Base-by-base conservation (phyloP, 1,140 invertebrate species). In the Microvelia longipes region DNA sequence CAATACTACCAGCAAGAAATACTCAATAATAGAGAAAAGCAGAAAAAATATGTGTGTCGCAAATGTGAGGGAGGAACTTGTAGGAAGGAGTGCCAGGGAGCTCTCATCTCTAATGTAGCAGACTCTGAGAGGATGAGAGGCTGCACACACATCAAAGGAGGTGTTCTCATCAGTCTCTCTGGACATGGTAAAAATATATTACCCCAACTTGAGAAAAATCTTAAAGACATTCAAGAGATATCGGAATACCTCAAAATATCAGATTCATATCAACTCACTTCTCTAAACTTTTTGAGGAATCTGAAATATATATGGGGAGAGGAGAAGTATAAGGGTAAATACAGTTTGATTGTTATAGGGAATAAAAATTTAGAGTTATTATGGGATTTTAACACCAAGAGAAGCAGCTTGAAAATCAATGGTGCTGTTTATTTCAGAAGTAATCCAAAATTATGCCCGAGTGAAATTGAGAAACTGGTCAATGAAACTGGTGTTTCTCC, bases 341-440 rank as follows among this genome's bases (percentile, higher is more conserved):
- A 71, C 71, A 86, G 84, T 60, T 87, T 89, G 78, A 83, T 89
- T 0, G 75, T 96, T 0, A 81, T 87, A 35, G 85, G 95, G 0
- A 98, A 98, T 81, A 87, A 89, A 71, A 97, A 98, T 82, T 82
- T 98, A 1, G 88, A 94, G 80, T 86, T 93, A 71, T 79, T 98
- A 0, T 98, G 93, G 90, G 85, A 90, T 71, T 88, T 87, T 83
- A 69, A 73, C 5, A 68, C 68, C 26, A 81, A 82, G 0, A 77
- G 77, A 30, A 82, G 81, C 2, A 70, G 80, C n/a, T 76, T 78
- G 5, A 82, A 86, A 28, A 83, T 82, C 1, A 75, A 79, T 0
- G 90, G 93, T 1, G 85, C 84, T 28, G 81, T 97, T 0, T 91
- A 90, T 76, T 96, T 98, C 77, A 93, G 98, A 76, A 90, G 91